A percentile compares a stretch with the other conserved stretches of the same genome.
These are phyloP conservation scores for Peromyscus polionotus DNA, from an alignment of 2,113 vertebrate genomes.

Conservation along the genomic window DNA sequence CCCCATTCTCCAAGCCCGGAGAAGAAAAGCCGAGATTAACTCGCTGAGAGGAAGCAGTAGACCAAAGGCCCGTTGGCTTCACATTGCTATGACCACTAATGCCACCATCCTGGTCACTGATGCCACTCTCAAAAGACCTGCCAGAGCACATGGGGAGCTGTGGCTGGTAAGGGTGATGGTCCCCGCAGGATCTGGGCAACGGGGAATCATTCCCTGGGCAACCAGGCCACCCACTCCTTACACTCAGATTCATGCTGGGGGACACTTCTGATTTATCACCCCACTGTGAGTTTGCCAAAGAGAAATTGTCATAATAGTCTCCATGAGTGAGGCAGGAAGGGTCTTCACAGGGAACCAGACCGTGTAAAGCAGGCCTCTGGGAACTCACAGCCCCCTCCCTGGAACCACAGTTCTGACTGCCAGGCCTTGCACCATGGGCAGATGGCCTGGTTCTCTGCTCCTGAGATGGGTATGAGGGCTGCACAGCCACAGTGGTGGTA, in stretches of 20 bases:
- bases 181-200: neutral
- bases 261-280: slow-evolving; percentile 34
- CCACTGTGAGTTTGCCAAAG: slow-evolving; percentile 75
- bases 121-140: slow-evolving; percentile 67
- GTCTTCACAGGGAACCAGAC: slow-evolving; percentile 73
- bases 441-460: slow-evolving; percentile 84
- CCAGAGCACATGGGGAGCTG: slow-evolving; percentile 67
- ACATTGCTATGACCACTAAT: slow-evolving; percentile 18
- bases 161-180: slow-evolving; percentile 58
- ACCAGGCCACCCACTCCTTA: slow-evolving; percentile 33
- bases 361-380: slow-evolving; percentile 72
- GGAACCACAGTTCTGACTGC: slow-evolving; percentile 86
- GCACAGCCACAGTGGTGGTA: accelerated
- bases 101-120: slow-evolving; percentile 63
- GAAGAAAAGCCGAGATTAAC: slow-evolving; percentile 50
- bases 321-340: slow-evolving; percentile 77
- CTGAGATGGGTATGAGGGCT: slow-evolving; percentile 75
- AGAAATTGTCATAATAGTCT: slow-evolving; percentile 65
- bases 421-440: slow-evolving; percentile 62
- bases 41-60: slow-evolving; percentile 80
- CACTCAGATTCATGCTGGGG: slow-evolving; percentile 19
- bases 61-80: slow-evolving; percentile 72
- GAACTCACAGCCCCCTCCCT: slow-evolving; percentile 81
- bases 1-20: slow-evolving; percentile 55
- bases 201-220: slow-evolving; percentile 45